phyloP scores from a whole-genome alignment of 2,888 invertebrate genomes.

The Synergus laeviventris region DNA sequence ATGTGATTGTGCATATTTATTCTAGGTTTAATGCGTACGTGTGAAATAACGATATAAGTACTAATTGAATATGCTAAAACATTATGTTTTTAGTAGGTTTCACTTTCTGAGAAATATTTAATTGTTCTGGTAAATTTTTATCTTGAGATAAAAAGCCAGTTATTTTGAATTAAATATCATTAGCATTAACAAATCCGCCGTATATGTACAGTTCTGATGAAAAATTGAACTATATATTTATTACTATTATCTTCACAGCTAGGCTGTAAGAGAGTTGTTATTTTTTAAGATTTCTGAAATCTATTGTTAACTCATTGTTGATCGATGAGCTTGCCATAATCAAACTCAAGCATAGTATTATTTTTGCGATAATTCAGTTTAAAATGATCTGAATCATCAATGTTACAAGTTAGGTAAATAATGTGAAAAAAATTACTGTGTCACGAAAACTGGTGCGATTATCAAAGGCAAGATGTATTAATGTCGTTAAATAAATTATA shows the following conservation, averaged over 20 bases:
- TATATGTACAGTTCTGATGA: background rate
- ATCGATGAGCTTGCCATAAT: constrained; percentile 67
- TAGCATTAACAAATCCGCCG: background rate
- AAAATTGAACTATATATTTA: constrained; percentile 30
- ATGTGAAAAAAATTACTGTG: constrained; percentile 31
- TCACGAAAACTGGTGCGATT: constrained; percentile 42
- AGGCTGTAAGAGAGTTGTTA: constrained; percentile 44
- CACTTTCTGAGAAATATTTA: background rate
- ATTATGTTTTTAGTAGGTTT: background rate
- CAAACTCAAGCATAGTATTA: constrained; percentile 61
- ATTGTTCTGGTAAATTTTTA: background rate
- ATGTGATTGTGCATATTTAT: constrained; percentile 39
- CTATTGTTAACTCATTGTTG: constrained; percentile 73
- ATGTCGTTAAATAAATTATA: constrained; percentile 70
- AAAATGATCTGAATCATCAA: constrained; percentile 28
- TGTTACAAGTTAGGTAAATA: constrained; percentile 28
- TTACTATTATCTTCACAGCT: constrained; percentile 32
- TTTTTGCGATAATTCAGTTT: constrained; percentile 49
- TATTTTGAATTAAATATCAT: constrained; percentile 9
- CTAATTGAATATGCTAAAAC: background rate
- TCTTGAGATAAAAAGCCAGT: background rate
- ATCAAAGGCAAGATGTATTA: constrained; percentile 60
- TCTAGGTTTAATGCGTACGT: constrained; percentile 30
- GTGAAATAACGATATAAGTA: background rate
- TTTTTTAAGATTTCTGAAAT: constrained; percentile 61